Evolutionary conservation across 1,140 invertebrate genomes (phyloP).

Genomic region (Lethocerus indicus): DNA sequence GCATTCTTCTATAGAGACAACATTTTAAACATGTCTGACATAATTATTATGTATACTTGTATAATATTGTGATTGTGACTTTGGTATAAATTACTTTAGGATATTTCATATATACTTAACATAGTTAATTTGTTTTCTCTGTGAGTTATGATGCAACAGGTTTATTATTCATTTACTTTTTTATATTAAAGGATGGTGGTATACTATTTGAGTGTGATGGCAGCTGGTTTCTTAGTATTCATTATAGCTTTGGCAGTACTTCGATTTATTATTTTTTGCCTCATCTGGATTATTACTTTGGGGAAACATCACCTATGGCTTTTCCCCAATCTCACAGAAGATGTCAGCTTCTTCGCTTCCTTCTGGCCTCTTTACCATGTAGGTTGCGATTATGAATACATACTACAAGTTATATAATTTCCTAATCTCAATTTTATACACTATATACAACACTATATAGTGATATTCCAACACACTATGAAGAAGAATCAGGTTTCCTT

Average conservation of each 20-base stretch:
- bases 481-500: not conserved
- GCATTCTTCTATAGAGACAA: too few species aligned
- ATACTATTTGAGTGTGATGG: conserved; percentile 90
- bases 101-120: too few species aligned
- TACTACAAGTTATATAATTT: too few species aligned
- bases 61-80: too few species aligned
- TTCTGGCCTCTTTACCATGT: conserved; percentile 95
- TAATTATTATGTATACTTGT: too few species aligned
- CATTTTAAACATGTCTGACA: too few species aligned
- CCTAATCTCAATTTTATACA: not conserved
- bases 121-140: too few species aligned
- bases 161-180: too few species aligned
- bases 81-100: too few species aligned
- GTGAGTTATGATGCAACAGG: too few species aligned
- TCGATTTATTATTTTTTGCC: conserved; percentile 77
- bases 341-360: conserved; percentile 96
- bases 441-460: not conserved
- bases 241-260: conserved; percentile 80
- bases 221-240: conserved; percentile 83
- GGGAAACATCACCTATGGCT: conserved; percentile 93
- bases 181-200: conserved; percentile 71
- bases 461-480: not conserved
- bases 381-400: conserved; percentile 18
- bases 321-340: conserved; percentile 93
- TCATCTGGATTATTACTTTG: conserved; percentile 76